A percentile compares a stretch with the other conserved stretches of the same genome.
Conservation (phyloP, 2,888 invertebrate species). For the Cremastinae sp. region DNA sequence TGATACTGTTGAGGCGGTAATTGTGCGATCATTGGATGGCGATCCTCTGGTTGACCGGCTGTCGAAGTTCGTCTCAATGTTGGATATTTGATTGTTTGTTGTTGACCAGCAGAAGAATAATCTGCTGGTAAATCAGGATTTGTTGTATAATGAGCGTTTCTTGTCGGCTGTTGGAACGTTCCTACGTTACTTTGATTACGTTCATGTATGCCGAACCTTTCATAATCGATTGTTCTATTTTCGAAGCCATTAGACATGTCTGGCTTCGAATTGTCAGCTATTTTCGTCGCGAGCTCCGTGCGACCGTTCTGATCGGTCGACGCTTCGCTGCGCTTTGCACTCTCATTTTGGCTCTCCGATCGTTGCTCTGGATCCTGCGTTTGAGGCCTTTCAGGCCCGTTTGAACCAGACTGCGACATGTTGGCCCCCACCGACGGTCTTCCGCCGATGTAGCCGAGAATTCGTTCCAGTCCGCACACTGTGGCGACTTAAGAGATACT, state of each 20-base stretch:
- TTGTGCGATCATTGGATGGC: conserved; percentile 70
- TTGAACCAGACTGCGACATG: conserved; percentile 77
- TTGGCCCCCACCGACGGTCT: conserved; percentile 79
- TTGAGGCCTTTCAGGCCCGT: conserved; percentile 70
- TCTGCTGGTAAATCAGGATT: conserved; percentile 47
- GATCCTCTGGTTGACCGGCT: conserved; percentile 71
- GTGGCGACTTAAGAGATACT: conserved; percentile 74
- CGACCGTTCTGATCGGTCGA: conserved; percentile 73
- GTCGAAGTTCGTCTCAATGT: conserved; percentile 68
- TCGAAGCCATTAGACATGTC: conserved; percentile 77
- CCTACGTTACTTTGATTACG: conserved; percentile 60
- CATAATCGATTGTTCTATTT: conserved; percentile 73
- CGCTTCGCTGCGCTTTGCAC: conserved; percentile 66
- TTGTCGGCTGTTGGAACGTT: conserved; percentile 43
- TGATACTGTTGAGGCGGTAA: conserved; percentile 71
- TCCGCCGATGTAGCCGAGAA: conserved; percentile 80
- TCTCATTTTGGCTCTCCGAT: conserved; percentile 37
- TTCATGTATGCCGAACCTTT: conserved; percentile 67
- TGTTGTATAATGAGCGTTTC: conserved; percentile 53
- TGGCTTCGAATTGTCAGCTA: conserved; percentile 64
- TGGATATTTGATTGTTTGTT: conserved; percentile 63
- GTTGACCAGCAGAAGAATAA: conserved; percentile 39
- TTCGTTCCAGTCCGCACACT: conserved; percentile 79
- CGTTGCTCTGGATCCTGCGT: conserved; percentile 64
- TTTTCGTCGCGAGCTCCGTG: conserved; percentile 59